phyloP scores from a whole-genome alignment of 92 coral and sea anemone genomes.

The Meandrina meandrites region DNA sequence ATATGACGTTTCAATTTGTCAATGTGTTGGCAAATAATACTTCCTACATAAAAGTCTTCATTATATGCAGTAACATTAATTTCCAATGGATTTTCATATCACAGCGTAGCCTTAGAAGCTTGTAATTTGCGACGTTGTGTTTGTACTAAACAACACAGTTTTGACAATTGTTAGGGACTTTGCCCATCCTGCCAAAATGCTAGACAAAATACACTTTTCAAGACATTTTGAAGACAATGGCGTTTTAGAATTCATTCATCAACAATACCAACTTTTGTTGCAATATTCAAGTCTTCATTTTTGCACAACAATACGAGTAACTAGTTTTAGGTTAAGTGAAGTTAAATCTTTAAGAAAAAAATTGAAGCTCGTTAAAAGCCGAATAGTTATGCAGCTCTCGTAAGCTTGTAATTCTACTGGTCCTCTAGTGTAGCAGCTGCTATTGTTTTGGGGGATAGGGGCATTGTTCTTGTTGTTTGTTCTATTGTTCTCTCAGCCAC shows the following conservation, averaged over 20 bases:
- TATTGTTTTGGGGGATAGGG: too few species aligned
- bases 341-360: too few species aligned
- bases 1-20: neutral
- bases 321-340: too few species aligned
- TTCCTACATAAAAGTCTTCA: neutral
- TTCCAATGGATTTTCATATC: neutral
- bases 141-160: neutral
- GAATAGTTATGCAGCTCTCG: too few species aligned
- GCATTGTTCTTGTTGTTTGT: too few species aligned
- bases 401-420: too few species aligned
- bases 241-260: neutral
- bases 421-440: too few species aligned
- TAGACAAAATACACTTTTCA: neutral
- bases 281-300: neutral
- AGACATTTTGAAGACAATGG: neutral
- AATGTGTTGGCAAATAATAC: neutral
- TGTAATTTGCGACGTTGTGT: neutral
- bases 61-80: neutral
- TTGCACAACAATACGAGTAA: too few species aligned
- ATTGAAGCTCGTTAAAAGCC: too few species aligned
- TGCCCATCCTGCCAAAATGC: neutral
- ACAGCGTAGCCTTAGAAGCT: neutral
- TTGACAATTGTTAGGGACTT: neutral
- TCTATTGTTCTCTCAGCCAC: too few species aligned
- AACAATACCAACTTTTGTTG: neutral